These are phyloP conservation scores for Lacanobia wlatinum DNA, from an alignment of 2,888 invertebrate genomes.

Conservation along the genomic window DNA sequence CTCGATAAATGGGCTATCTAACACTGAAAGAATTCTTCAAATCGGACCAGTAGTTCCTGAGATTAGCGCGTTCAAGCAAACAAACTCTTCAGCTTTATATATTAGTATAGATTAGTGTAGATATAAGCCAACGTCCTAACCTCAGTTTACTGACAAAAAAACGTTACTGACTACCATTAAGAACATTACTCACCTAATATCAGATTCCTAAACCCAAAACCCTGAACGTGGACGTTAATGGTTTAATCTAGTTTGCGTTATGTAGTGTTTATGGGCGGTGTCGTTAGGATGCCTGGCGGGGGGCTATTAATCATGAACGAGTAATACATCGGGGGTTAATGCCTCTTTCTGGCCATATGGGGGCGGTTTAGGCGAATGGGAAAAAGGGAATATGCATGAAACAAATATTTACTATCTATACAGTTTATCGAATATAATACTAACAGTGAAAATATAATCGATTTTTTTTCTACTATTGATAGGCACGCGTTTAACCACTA, in stretches of 20 bases:
- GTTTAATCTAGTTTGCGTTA: conserved; percentile 1
- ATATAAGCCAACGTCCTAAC: background rate
- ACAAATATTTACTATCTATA: no score
- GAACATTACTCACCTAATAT: conserved; percentile 1
- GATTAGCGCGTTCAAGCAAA: no score
- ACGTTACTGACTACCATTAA: background rate
- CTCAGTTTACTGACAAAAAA: background rate
- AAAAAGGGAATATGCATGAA: no score
- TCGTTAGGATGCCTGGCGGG: conserved; percentile 1
- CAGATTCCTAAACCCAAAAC: conserved; percentile 4
- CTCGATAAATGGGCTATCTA: no score
- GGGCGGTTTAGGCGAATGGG: conserved; percentile 1
- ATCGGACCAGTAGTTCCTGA: no score
- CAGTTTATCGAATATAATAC: no score
- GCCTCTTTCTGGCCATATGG: background rate
- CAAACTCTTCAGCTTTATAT: no score
- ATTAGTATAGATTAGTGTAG: no score
- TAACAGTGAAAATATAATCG: no score
- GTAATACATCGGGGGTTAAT: conserved; percentile 3
- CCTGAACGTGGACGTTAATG: background rate
- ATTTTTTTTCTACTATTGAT: no score
- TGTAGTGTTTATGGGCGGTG: background rate
- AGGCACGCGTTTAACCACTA: no score
- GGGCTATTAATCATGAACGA: background rate
- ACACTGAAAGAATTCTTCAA: no score